Base-by-base conservation (phyloP, 2,888 invertebrate genomes). In the Sycophila texana region DNA sequence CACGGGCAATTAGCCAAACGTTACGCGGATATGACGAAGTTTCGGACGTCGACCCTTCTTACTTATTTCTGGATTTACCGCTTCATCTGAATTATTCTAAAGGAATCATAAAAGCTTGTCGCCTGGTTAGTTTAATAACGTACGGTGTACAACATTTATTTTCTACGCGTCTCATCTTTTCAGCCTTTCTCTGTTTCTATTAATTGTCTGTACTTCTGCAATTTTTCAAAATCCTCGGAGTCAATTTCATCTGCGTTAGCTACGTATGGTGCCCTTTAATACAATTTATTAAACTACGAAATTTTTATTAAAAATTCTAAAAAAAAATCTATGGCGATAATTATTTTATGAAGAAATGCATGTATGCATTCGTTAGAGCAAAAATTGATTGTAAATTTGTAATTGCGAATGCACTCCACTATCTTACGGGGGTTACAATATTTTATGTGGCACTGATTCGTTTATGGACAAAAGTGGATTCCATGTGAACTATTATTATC, bases 1-100 rank as follows among this genome's bases (percentile, higher is more conserved):
- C 39, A 39, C 82, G 81, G 80, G 78, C 82, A 84, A 86, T 88
- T 86, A 86, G 84, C 85, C 85, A 85, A 86, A 87, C 81, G 82
- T 79, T 81, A 74, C 74, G n/a, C 61, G 76, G 76, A 80, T 80
- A 74, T 75, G 70, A 77, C 61, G 72, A 75, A 73, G 73, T 75
- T 73, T 57, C 60, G 72, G 68, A 61, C 66, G 63, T 71, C 63
- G 78, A 74, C 74, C 74, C 30, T 71, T 39, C 55, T 30, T 63
- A 51, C 26, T 78, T 78, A 79, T 78, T 78, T 39, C 63, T 60
- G 53, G 49, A 55, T 72, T 78, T 67, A 49, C 61, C 57, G 18
- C 30, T 39, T 68, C 18, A 2, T 63, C 20, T 30, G 18, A n/a
- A 14, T 72, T 60, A 30, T 4, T 61, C 26, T 18, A 3, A 61